These are phyloP conservation scores for Scalopus aquaticus DNA, from an alignment of 2,113 vertebrate genomes.

Conservation along the genomic window DNA sequence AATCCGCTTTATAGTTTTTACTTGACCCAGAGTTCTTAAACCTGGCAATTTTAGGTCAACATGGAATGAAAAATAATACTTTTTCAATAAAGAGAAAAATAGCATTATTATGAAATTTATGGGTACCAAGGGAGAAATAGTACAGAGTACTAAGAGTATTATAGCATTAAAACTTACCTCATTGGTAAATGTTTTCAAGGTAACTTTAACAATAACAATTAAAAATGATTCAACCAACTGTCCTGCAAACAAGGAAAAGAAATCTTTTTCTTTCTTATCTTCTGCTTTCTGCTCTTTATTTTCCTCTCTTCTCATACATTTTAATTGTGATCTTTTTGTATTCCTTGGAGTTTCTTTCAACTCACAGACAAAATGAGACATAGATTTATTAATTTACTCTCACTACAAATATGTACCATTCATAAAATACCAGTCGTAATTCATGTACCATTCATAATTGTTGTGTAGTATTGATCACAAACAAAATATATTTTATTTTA, in stretches of 20 bases:
- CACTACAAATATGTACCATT: neutral
- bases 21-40: neutral
- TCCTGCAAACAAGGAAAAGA: neutral
- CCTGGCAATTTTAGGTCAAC: neutral
- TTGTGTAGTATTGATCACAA: neutral
- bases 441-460: neutral
- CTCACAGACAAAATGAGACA: neutral
- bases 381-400: neutral
- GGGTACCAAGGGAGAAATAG: neutral
- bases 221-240: neutral
- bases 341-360: neutral
- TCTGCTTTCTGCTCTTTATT: neutral
- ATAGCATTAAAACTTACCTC: neutral
- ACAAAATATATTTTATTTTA: slow-evolving; percentile 31
- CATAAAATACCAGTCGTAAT: neutral
- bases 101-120: neutral
- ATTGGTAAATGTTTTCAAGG: slow-evolving; percentile 12
- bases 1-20: neutral
- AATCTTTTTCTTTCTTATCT: neutral
- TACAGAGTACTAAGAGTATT: neutral
- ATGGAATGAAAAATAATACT: neutral
- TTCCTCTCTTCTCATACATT: neutral
- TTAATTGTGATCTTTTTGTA: neutral
- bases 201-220: neutral
- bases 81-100: neutral